Evolutionary conservation across 2,113 vertebrate species (phyloP).

Genomic region (Strix uralensis): DNA sequence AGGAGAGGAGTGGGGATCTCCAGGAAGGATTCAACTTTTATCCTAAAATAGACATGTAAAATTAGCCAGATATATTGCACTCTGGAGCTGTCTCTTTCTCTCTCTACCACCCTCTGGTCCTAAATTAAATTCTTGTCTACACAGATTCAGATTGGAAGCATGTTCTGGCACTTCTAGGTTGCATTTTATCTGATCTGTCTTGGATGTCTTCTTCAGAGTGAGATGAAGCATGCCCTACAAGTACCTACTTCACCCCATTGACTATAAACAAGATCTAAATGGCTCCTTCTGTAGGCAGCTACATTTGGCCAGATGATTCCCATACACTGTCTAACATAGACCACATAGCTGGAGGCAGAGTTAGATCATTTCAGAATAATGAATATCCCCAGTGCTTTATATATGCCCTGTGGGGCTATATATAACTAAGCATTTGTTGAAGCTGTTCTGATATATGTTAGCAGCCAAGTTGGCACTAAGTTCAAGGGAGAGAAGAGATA

Average conservation of each 20-base stretch:
- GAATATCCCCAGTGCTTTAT: not conserved
- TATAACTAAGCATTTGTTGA: not conserved
- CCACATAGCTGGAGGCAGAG: not conserved
- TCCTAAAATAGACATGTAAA: not conserved
- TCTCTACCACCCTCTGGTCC: not conserved
- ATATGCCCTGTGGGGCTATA: not conserved
- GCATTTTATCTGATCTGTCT: not conserved
- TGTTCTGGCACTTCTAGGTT: not conserved
- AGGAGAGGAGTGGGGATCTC: not conserved
- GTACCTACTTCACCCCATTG: not conserved
- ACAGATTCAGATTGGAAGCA: not conserved
- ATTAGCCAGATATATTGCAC: not conserved
- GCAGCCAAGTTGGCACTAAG: not conserved
- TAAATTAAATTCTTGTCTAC: not conserved
- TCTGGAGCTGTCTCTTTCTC: not conserved
- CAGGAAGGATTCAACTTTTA: not conserved
- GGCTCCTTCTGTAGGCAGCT: not conserved
- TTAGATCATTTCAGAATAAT: conserved; percentile 18
- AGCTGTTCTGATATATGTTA: not conserved
- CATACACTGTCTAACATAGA: not conserved
- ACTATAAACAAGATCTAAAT: not conserved
- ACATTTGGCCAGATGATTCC: not conserved
- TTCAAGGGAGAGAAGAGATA: not conserved
- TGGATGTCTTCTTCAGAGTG: not conserved
- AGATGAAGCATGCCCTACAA: not conserved